These are phyloP conservation scores for Neocrepidodera transversa DNA, from an alignment of 2,888 invertebrate species.

Conservation along the genomic window DNA sequence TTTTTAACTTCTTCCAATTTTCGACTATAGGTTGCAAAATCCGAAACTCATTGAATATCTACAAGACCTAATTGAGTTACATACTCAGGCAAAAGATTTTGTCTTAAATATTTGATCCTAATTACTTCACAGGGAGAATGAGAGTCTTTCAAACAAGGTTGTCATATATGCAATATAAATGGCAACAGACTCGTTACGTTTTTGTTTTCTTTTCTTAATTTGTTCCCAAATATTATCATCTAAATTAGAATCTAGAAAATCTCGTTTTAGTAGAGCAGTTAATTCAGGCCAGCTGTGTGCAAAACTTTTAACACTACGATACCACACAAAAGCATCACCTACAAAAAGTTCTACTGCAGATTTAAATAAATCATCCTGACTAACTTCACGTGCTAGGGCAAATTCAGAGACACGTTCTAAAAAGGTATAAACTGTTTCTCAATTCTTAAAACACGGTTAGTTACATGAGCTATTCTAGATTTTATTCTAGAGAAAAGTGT, in stretches of 20 bases:
- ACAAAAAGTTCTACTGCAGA: constrained; percentile 26
- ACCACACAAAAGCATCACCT: constrained; percentile 17
- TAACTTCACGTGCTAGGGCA: constrained; percentile 12
- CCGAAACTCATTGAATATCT: constrained; percentile 7
- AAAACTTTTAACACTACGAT: neutral
- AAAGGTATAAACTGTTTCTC: constrained; percentile 18
- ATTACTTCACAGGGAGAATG: neutral
- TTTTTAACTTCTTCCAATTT: constrained; percentile 18
- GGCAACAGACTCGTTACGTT: constrained; percentile 10
- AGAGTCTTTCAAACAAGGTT: constrained; percentile 9
- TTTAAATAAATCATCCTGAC: constrained; percentile 14
- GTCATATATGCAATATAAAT: constrained; percentile 22
- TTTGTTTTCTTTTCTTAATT: constrained; percentile 19
- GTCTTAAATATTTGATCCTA: constrained; percentile 12
- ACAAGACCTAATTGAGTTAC: constrained; percentile 7
- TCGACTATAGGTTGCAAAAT: constrained; percentile 11
- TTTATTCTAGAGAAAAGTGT: no score
- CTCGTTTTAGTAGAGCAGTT: constrained; percentile 6
- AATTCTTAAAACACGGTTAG: no score
- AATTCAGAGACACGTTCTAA: constrained; percentile 25
- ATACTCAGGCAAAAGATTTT: constrained; percentile 15
- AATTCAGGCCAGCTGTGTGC: neutral
- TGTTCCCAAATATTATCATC: constrained; percentile 17
- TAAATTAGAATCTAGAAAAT: constrained; percentile 1
- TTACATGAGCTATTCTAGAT: no score